Evolutionary conservation across 1,140 invertebrate genomes (phyloP), one percentile per base, ranked within the genome.

Genomic region (Papilio machaon): DNA sequence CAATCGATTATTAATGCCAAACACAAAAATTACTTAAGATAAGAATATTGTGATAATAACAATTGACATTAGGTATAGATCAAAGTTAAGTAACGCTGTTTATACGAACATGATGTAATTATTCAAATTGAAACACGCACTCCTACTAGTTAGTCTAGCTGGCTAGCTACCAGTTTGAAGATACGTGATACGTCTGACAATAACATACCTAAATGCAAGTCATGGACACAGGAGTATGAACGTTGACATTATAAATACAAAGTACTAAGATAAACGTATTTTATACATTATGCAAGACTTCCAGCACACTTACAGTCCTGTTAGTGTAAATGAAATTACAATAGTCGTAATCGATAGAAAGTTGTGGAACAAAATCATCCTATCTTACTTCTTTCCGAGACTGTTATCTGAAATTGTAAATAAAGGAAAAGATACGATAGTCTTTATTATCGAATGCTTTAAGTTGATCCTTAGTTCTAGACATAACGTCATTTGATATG

Each of bases 111-210:
- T 70, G 35, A 35, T 70, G 30, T 70, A 70, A 70, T 70, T 35
- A 70, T 70, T 70, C 30, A 35, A 70, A 70, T 70, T 70, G 64
- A 35, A 38, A 35, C 30, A 67, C 64, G 19, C 23, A 11, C 60
- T 35, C 23, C 23, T 64, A 52, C 8, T 2, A 13, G 64, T 70
- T 1, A 35, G 23, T 30, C 23, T 30, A 30, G 23, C 23, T 30
- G 2, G 23, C 23, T 30, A 67, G 64, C 64, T 67, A 67, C 64
- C 30, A 67, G 23, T 30, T 70, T 70, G 64, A 15, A 35, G 64
- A 70, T 70, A 70, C 64, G 64, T 70, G 64, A 70, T 35, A 35
- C 30, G 64, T 70, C 64, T 70, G 64, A 35, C 64, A 70, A 70
- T 70, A 70, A 70, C 30, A 38, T 70, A 30, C 64, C 35, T 70